Percentiles rank a stretch among this genome's conserved stretches.
These are phyloP conservation scores for Acleris sparsana DNA, from an alignment of 2,888 invertebrate genomes.

Conservation along the genomic window DNA sequence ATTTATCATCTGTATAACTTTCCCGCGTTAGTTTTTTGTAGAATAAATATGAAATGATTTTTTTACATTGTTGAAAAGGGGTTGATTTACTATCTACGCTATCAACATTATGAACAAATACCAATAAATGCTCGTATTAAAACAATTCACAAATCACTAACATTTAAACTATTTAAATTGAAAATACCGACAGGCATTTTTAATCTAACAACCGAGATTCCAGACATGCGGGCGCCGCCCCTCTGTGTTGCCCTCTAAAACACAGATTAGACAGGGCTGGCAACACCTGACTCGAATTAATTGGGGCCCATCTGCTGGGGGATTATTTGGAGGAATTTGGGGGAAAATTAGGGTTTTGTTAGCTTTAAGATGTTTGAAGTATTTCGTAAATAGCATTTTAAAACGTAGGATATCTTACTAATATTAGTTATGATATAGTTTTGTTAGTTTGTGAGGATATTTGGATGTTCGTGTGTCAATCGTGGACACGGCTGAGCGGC, in stretches of 20 bases:
- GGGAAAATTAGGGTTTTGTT: slow-evolving; percentile 16
- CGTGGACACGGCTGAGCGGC: too few species aligned
- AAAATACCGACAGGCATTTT: slow-evolving; percentile 33
- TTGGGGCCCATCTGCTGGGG: slow-evolving; percentile 33
- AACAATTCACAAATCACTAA: neutral
- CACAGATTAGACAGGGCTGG: slow-evolving; percentile 31
- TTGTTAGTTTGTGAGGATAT: too few species aligned
- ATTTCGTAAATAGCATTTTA: neutral
- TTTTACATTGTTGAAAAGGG: too few species aligned
- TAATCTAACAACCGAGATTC: slow-evolving; percentile 32
- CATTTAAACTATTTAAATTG: slow-evolving; percentile 33
- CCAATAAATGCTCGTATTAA: too few species aligned
- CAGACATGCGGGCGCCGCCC: slow-evolving; percentile 24
- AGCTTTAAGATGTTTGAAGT: slow-evolving; percentile 6
- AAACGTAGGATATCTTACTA: too few species aligned
- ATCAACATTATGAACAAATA: too few species aligned
- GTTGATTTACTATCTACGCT: too few species aligned
- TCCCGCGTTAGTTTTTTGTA: too few species aligned
- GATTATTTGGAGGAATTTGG: slow-evolving; percentile 9
- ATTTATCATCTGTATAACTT: too few species aligned
- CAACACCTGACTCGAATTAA: slow-evolving; percentile 36
- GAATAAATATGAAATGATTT: too few species aligned
- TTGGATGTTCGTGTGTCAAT: too few species aligned
- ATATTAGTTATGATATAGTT: too few species aligned
- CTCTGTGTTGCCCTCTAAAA: slow-evolving; percentile 12